Base-by-base conservation (phyloP, 2,888 invertebrate genomes). In the Heterodera filipjevi region DNA sequence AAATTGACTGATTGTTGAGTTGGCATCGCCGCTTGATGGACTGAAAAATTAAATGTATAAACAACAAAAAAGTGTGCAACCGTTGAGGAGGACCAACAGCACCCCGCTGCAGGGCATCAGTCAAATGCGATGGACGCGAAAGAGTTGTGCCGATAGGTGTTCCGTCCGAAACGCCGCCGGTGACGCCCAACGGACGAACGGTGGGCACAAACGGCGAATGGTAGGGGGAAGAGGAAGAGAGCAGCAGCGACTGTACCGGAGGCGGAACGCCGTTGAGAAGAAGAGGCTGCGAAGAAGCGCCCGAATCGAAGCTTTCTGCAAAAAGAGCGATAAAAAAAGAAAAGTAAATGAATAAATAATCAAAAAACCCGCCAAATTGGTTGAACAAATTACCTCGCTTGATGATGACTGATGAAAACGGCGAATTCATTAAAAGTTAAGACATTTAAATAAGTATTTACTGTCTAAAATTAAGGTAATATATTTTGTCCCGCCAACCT, bases 11-110 rank as follows among this genome's bases (percentile, higher is more conserved):
- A 82, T 82, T 12, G 79, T 83, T 59, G 77, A 84, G 75, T 81
- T 81, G 22, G 82, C 76, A 35, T 82, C 82, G 19, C 83, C 71
- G 53, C 82, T 82, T 22, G 80, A 84, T 64, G 82, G 82, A 19
- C 82, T 72, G 27, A 59, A n/a, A n/a, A 32, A 32, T 71, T n/a
- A 59, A 27, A 27, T n/a, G 6, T 27, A n/a, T 27, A 27, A 3
- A 27, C 2, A 1, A 5, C n/a, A 49, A 49, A 49, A 49, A 14
- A 49, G 49, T 14, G 5, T 10, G 8, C 27, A 27, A 59, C 59
- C 59, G n/a, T 27, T 59, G 59, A 27, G 5, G 59, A 27, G 59
- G 59, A 22, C 59, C n/a, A 27, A 27, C 12, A n/a, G 27, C 5
- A 5, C 59, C 59, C n/a, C 59, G 59, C 33, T 68, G 68, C 14